Conservation (phyloP, 2,888 invertebrate genomes). For the Neoscelio sp. region DNA sequence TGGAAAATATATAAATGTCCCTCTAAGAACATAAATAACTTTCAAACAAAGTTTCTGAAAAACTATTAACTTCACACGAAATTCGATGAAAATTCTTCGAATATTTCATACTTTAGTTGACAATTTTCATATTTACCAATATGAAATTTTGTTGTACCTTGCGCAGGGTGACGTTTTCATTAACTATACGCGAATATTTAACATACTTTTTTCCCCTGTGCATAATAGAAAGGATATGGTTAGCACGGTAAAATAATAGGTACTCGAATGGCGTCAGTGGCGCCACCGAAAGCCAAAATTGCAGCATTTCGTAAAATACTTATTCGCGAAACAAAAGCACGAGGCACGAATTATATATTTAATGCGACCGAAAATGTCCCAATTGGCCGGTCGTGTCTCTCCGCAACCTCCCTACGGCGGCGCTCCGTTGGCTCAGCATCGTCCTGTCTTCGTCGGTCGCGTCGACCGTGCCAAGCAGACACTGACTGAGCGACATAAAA, state of each 20-base stretch:
- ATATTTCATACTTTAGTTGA: too few relatives aligned
- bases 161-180: too few relatives aligned
- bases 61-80: too few relatives aligned
- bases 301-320: conserved; percentile 63
- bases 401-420: conserved; percentile 42
- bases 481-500: conserved; percentile 71
- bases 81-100: too few relatives aligned
- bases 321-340: conserved; percentile 65
- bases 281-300: conserved; percentile 56
- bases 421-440: conserved; percentile 15
- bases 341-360: conserved; percentile 70
- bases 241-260: conserved; percentile 55
- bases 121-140: too few relatives aligned
- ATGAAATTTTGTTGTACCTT: too few relatives aligned
- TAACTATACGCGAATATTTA: not conserved
- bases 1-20: too few relatives aligned
- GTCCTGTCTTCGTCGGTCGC: conserved; percentile 54
- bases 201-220: too few relatives aligned
- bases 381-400: conserved; percentile 68
- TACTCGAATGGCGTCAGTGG: conserved; percentile 52
- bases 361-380: conserved; percentile 71
- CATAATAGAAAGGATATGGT: conserved; percentile 51
- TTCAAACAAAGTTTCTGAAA: too few relatives aligned
- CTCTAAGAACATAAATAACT: too few relatives aligned
- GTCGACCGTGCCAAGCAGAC: conserved; percentile 52